phyloP scores from a whole-genome alignment of 2,797 vertebrate genomes.

The Cyprinella venusta region DNA sequence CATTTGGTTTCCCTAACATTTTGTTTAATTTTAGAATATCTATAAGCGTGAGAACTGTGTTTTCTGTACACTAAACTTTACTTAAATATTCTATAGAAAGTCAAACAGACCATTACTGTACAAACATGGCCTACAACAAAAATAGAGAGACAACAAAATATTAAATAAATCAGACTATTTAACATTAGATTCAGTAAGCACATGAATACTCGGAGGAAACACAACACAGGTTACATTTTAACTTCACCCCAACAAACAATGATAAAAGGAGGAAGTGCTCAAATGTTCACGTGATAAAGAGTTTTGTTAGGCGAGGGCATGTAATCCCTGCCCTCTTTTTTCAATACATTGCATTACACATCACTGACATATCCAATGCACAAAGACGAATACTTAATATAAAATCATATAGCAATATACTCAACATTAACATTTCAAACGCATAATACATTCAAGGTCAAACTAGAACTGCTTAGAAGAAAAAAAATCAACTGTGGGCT shows the following conservation, averaged over 20 bases:
- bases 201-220: not conserved
- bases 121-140: not conserved
- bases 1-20: not conserved
- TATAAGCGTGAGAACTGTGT: not conserved
- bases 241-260: constrained; percentile 61
- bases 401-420: not conserved
- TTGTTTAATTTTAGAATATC: not conserved
- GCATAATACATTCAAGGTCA: constrained; percentile 30
- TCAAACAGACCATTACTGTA: not conserved
- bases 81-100: not conserved
- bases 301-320: constrained; percentile 8
- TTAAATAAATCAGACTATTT: not conserved
- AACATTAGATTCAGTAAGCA: not conserved
- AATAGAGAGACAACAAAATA: not conserved
- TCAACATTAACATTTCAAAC: not conserved
- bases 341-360: constrained; percentile 28
- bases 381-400: not conserved
- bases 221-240: constrained; percentile 72
- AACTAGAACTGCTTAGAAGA: not conserved
- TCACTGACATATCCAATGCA: not conserved
- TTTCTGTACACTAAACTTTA: not conserved
- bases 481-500: not conserved
- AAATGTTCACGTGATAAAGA: constrained; percentile 23
- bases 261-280: constrained; percentile 59
- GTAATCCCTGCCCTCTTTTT: constrained; percentile 16